Base-by-base conservation (phyloP, 2,888 invertebrate species). In the Lordiphosa fenestrarum region DNA sequence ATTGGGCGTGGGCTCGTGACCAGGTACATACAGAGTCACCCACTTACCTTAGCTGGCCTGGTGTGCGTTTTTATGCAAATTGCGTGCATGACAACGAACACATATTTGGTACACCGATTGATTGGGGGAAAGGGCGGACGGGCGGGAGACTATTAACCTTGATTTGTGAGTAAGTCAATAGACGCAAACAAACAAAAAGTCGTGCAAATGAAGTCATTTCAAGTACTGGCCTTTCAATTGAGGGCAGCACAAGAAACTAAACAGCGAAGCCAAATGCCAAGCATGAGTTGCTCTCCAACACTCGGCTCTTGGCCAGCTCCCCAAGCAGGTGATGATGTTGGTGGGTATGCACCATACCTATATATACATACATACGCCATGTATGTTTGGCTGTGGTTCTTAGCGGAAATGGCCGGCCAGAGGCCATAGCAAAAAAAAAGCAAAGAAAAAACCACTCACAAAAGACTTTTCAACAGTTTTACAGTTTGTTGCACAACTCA, bases 151-250 rank as follows among this genome's bases (percentile, higher is more conserved):
- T 66, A 66, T 76, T 76, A 75, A 82, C 76, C 76, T 77, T 77
- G 78, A 77, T 82, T 78, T 64, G 60, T 38, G 54, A 44, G 55
- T 38, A 53, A 50, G 49, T 49, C 63, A 59, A 63, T 48, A 55
- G 49, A 63, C 48, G 52, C 50, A 54, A 38, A 49, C 66, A 50
- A 13, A 48, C 48, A 51, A 56, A 52, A 52, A 76, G 59, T 82
- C 75, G 78, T 74, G 78, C 78, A 71, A 78, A 71, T 82, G 78
- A 82, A 74, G 75, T 78, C 78, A 77, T 77, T 82, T 74, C 62
- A 59, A 73, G 75, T 69, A 51, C 75, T 55, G 44, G 51, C 38
- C 55, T 53, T 65, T 60, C 71, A 62, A 75, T 73, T 70, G 67
- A 62, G 81, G 73, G 55, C 75, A 80, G 66, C 40, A 25, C 42